Evolutionary conservation across 2,797 vertebrate genomes (phyloP), one percentile per base, ranked within the genome.

Genomic region (Bovichtus variegatus): DNA sequence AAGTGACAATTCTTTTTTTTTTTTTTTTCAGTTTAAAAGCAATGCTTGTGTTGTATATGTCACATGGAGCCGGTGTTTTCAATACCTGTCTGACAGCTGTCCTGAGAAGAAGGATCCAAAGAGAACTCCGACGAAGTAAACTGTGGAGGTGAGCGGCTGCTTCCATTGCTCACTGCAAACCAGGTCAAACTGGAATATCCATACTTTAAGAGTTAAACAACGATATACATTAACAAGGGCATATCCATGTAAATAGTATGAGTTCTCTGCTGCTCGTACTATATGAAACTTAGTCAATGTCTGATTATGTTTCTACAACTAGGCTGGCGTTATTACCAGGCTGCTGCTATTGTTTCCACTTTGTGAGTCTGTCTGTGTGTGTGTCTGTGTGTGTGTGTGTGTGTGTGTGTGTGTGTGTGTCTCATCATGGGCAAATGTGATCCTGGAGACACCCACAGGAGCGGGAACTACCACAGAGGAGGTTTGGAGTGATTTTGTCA

Each of bases 21-120:
- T n/a, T n/a, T n/a, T n/a, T n/a, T n/a, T n/a, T n/a, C n/a, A n/a
- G n/a, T n/a, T n/a, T n/a, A n/a, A n/a, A n/a, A n/a, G n/a, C n/a
- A n/a, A n/a, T n/a, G n/a, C n/a, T n/a, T n/a, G n/a, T n/a, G n/a
- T n/a, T n/a, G n/a, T n/a, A n/a, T 34, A 9, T 31, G 34, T 34
- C 31, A 6, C 40, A 11, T 11, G 2, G 6, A 7, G 34, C 31
- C 34, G 31, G 34, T 61, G 27, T 50, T 47, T 25, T 46, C 2
- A 13, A 16, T 94, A 98, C 97, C 96, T 96, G 96, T 98, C 97
- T 4, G 97, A 97, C 21, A 98, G 88, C 80, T 96, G 96, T 72
- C 97, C 97, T 0, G 95, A 96, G 78, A 97, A 15, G 79, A 98
- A 97, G 19, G 97, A 96, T 58, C 97, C 97, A 0, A 90, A 23